Evolutionary conservation across 2,797 vertebrate species (phyloP), one percentile per base, ranked within the genome.

Genomic region (Stomatorhinus walkeri): DNA sequence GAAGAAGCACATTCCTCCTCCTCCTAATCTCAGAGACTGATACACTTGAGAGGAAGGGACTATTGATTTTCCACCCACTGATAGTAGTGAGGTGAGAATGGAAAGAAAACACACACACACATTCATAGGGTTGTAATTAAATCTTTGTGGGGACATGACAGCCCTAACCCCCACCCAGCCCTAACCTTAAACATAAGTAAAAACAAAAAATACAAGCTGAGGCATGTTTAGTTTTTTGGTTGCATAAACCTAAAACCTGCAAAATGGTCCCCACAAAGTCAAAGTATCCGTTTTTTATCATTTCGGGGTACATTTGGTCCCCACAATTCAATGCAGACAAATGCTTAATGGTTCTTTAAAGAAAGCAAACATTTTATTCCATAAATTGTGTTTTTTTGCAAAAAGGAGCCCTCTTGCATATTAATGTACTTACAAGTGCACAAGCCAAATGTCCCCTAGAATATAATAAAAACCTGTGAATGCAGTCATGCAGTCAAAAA

Each of bases 41-140:
- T 95, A 95, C 95, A 95, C 93, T 95, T 95, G 94, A 96, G 94
- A 96, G 96, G 95, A 94, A 95, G 94, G 95, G 95, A 95, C 95
- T 96, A 96, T 96, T 96, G 96, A 96, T 96, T 96, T 96, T 95
- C 94, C 93, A 95, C 94, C 22, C 95, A 95, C 95, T 95, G 94
- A 95, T 95, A 93, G 94, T 94, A 94, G 95, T 95, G 94, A 96
- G 95, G 95, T 96, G 95, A 96, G 96, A 96, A 96, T 96, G 95
- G 95, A 96, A 96, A 96, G 95, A 95, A 95, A 95, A 95, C 95
- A 94, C 95, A 96, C 95, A 95, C 95, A 94, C 95, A 95, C 95
- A 95, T 22, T 59, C n/a, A 61, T 61, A 61, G 59, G n/a, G 59
- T 61, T 24, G 8, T 24, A 59, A 59, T 59, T 59, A 61, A 61